A percentile compares a stretch with the other conserved stretches of the same genome.
Evolutionary conservation across 2,797 vertebrate genomes (phyloP).

Genomic region (Tinamus major): DNA sequence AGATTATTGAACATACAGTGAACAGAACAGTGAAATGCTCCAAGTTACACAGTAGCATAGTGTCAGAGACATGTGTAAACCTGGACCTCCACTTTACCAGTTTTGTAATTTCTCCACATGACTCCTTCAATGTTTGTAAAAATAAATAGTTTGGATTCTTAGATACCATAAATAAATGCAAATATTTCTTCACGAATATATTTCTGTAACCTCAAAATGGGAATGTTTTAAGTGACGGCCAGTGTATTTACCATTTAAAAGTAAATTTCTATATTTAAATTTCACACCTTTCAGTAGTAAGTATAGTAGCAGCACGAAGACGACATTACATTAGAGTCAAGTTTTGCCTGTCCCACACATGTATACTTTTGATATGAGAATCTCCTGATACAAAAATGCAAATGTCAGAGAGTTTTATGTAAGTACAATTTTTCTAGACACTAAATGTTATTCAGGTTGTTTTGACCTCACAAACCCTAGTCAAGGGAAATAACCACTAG

Average conservation of each 20-base stretch:
- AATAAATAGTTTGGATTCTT: background rate
- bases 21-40: background rate
- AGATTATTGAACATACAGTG: background rate
- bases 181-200: background rate
- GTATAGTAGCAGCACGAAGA: background rate
- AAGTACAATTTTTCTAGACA: background rate
- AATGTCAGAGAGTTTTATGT: background rate
- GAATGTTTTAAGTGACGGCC: background rate
- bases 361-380: background rate
- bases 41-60: fast-evolving
- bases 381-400: background rate
- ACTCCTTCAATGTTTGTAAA: background rate
- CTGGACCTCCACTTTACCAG: fast-evolving
- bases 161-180: background rate
- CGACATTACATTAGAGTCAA: background rate
- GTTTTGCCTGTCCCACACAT: background rate
- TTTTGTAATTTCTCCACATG: background rate
- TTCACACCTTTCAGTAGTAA: background rate
- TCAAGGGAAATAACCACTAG: background rate
- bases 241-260: background rate
- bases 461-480: background rate
- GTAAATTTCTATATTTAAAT: background rate
- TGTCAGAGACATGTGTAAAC: background rate
- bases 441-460: background rate
- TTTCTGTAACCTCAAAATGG: background rate